Base-by-base conservation (phyloP, 64 coral and sea anemone species). In the Hydrozoanthus tunicans region DNA sequence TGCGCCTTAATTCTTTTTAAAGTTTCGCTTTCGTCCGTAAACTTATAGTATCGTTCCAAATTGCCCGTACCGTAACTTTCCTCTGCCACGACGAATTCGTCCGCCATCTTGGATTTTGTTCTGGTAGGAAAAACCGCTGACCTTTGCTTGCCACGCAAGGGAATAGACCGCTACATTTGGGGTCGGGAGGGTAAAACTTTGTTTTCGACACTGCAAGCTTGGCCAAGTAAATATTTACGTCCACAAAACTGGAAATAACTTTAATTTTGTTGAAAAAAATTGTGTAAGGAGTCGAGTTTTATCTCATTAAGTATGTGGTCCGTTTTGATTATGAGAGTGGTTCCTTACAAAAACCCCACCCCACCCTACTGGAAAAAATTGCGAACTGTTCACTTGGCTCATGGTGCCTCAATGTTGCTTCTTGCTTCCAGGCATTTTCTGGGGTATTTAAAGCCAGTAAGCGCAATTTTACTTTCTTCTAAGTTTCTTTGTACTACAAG, bases 31-130 rank as follows among this genome's bases (percentile, higher is more conserved):
- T 96, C 95, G 32, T 89, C 59, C 1, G 95, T 59, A 62, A 96
- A 96, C 59, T 61, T 94, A 71, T 91, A 96, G 27, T 93, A 91
- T 51, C 95, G 91, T 73, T 96, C 92, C 12, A 91, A 77, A 70
- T 78, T 85, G 3, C 92, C 89, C 15, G 92, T 94, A 67, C 95
- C 95, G 14, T 96, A 96, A 69, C 91, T 96, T 81, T 96, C 95
- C 51, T 91, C 76, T 32, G 92, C 95, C 57, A 96, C 89, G 23
- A 93, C 70, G 7, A 64, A 56, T 20, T 96, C 89, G 55, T 91
- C 95, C 89, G 82, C 94, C 94, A 96, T 96, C 79, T 96, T 96
- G 88, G 60, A 67, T 68, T 77, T 83, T 89, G 77, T 70, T 78
- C 81, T 24, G 54, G 77, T 85, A 79, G 80, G 13, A 57, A 17